Evolutionary conservation across 2,797 vertebrate species (phyloP), one percentile per base, ranked within the genome.

Genomic region (Gymnothorax reevesii): DNA sequence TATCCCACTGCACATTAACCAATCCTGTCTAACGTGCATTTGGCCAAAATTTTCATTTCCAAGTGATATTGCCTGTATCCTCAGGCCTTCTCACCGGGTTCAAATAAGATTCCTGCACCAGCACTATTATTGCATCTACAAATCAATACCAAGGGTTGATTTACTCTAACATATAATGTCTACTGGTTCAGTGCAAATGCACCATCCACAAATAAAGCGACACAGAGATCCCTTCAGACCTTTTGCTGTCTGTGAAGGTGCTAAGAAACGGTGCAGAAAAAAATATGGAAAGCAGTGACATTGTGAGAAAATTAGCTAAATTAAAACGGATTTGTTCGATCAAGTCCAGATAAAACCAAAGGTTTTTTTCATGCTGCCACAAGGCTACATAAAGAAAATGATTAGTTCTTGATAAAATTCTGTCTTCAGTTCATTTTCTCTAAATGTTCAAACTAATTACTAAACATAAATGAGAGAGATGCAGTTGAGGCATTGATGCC

Each of bases 241-340:
- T 42, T 55, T n/a, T 57, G 85, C 91, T 91, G 91, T 94, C 93
- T 91, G 92, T 92, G 94, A 94, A 95, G 85, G 90, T 92, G 88
- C 90, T 87, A 59, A 88, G 84, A 87, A 85, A 89, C 87, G 15
- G 2, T 82, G 60, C 54, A 79, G 33, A 42, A 42, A 88, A 79
- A 89, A 88, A 88, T 88, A 86, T 66, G 69, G 80, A 73, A 84
- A 80, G 80, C 86, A 80, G 59, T 86, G 83, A 86, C 42, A 85
- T 10, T 83, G 79, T 83, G 88, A 57, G 86, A 87, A 42, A 86
- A 62, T 87, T 85, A 87, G 82, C 84, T 83, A 77, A n/a, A 13
- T 33, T 49, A 71, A 84, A 82, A 87, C 64, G 62, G 80, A 83
- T 73, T 55, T 57, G 82, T 59, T 55, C 54, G 71, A 64, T 86